These are phyloP conservation scores for Meleagris gallopavo DNA, from an alignment of 2,113 vertebrate genomes.

Conservation along the genomic window DNA sequence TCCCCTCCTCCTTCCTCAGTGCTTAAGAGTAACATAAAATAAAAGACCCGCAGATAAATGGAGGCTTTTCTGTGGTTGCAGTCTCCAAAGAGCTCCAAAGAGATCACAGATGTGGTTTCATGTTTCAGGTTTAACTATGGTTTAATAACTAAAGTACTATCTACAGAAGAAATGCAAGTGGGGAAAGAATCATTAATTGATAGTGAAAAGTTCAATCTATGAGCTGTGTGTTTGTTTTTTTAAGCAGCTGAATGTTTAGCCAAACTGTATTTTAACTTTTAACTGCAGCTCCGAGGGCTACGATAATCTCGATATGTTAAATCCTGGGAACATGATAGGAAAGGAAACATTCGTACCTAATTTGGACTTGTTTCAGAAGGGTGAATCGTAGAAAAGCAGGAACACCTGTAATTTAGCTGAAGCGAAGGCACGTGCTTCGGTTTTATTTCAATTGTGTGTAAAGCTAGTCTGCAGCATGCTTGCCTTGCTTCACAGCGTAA, in stretches of 20 bases:
- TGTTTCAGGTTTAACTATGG: constrained; percentile 69
- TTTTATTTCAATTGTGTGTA: not conserved
- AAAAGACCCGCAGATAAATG: constrained; percentile 66
- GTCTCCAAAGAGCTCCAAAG: constrained; percentile 61
- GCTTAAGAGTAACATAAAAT: constrained; percentile 63
- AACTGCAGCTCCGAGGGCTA: not conserved
- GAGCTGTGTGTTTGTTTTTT: not conserved
- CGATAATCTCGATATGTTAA: not conserved
- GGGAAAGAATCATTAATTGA: constrained; percentile 62
- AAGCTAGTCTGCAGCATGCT: not conserved
- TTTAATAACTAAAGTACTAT: constrained; percentile 56
- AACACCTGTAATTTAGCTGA: not conserved
- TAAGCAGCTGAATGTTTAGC: constrained; percentile 8
- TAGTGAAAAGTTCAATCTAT: constrained; percentile 27
- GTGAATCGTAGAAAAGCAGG: not conserved
- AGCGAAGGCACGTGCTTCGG: not conserved
- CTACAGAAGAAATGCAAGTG: constrained; percentile 48
- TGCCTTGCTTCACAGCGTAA: accelerated
- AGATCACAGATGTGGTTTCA: constrained; percentile 70
- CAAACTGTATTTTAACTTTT: constrained; percentile 10
- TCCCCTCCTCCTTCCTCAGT: constrained; percentile 5
- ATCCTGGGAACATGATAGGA: not conserved
- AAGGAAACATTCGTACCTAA: not conserved
- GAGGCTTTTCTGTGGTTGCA: constrained; percentile 20
- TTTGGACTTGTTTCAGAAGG: not conserved